Conservation (phyloP, 2,888 invertebrate genomes). For the Brachynemurus nebulosus region DNA sequence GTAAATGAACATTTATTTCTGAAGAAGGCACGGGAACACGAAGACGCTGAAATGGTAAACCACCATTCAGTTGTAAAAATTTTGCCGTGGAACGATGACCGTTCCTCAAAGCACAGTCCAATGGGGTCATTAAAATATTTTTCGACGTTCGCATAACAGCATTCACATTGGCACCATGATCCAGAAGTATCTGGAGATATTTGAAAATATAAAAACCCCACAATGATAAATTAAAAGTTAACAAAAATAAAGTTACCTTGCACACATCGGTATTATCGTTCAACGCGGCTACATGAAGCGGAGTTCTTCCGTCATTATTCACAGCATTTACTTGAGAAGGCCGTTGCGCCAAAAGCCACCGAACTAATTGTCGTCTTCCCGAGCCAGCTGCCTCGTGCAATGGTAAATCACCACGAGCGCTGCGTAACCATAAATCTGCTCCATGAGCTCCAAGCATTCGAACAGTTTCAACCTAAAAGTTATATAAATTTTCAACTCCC, state of each 20-base stretch:
- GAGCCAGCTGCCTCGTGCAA: constrained; percentile 93
- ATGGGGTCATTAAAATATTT: constrained; percentile 74
- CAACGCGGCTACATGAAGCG: constrained; percentile 86
- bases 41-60: constrained; percentile 63
- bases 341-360: constrained; percentile 73
- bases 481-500: neutral
- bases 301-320: constrained; percentile 86
- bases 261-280: constrained; percentile 91
- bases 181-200: constrained; percentile 48
- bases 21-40: constrained; percentile 35
- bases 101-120: constrained; percentile 79
- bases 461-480: constrained; percentile 41
- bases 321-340: constrained; percentile 75
- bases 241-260: constrained; percentile 36
- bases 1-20: constrained; percentile 36
- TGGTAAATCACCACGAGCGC: constrained; percentile 88
- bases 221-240: too few species aligned
- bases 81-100: constrained; percentile 86
- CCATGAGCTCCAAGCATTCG: constrained; percentile 54
- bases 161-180: constrained; percentile 74
- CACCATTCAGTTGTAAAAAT: constrained; percentile 81
- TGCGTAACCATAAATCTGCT: constrained; percentile 83
- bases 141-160: constrained; percentile 69
- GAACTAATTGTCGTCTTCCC: constrained; percentile 74
- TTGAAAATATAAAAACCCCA: too few species aligned